These are phyloP conservation scores for Dasypolia templi DNA, from an alignment of 2,888 invertebrate species.

Conservation along the genomic window DNA sequence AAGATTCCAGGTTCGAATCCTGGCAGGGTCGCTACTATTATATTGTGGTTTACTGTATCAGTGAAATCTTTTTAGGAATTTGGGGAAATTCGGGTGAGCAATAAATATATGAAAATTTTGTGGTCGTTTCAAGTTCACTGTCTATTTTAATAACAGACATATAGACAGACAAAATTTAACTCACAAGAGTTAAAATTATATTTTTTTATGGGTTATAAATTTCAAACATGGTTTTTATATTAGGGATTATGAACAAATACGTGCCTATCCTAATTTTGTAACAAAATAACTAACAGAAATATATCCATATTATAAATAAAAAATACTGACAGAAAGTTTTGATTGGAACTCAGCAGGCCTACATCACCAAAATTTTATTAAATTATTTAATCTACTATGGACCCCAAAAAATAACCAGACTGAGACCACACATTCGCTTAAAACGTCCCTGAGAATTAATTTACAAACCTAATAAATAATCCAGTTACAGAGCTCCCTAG, in stretches of 20 bases:
- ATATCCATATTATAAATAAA: too few species aligned
- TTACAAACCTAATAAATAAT: conserved; percentile 67
- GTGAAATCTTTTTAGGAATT: not conserved
- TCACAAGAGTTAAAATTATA: too few species aligned
- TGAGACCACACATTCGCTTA: conserved; percentile 43
- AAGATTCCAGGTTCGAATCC: conserved; percentile 92
- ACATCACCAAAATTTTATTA: not conserved
- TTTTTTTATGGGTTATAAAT: not conserved
- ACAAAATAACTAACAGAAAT: not conserved
- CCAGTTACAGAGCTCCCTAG: conserved; percentile 70
- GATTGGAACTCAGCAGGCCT: not conserved
- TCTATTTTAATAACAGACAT: too few species aligned
- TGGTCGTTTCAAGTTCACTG: not conserved
- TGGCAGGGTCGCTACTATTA: conserved; percentile 87
- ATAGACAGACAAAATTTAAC: too few species aligned
- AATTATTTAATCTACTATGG: conserved; percentile 7
- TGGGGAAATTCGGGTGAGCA: not conserved
- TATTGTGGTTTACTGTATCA: conserved; percentile 12
- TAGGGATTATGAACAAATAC: too few species aligned
- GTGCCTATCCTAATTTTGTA: not conserved
- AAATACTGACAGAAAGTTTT: not conserved
- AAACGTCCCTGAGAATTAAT: conserved; percentile 60
- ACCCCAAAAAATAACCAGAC: conserved; percentile 38
- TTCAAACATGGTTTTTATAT: not conserved
- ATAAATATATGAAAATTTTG: not conserved